phyloP scores from a whole-genome alignment of 2,888 invertebrate genomes.

The Endotricha flammealis region DNA sequence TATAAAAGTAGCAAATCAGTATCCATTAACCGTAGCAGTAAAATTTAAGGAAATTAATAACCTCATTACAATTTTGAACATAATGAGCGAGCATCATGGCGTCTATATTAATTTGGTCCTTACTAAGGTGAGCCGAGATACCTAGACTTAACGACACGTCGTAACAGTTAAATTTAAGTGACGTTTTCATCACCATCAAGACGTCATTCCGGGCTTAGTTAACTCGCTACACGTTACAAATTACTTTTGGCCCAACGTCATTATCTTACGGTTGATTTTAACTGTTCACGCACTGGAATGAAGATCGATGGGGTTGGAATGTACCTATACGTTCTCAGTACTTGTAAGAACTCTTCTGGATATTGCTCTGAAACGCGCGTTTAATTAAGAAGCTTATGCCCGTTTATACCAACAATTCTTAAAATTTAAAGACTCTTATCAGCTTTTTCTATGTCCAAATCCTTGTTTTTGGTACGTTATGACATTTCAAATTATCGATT shows the following conservation, averaged over 20 bases:
- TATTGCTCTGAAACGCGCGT: no score
- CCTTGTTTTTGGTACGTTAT: no score
- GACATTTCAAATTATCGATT: no score
- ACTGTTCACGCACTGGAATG: background rate
- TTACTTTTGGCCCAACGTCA: conserved; percentile 8
- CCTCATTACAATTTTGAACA: background rate
- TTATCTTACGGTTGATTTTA: conserved; percentile 8
- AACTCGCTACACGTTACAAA: conserved; percentile 10
- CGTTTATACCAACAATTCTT: no score
- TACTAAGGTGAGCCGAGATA: conserved; percentile 13
- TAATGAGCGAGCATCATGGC: background rate
- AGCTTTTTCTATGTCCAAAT: no score
- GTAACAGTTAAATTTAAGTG: conserved; percentile 26
- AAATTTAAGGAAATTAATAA: background rate
- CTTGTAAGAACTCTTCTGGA: no score
- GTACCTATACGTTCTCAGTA: conserved; percentile 1
- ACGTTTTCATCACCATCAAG: conserved; percentile 16
- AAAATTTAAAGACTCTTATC: no score
- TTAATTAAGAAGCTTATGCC: no score
- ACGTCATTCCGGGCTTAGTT: conserved; percentile 6
- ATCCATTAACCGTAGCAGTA: no score
- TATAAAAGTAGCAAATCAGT: no score
- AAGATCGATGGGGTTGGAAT: conserved; percentile 1
- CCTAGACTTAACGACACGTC: conserved; percentile 19
- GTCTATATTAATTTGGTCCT: conserved; percentile 14